Base-by-base conservation (phyloP, 35 echinoderm and acorn worm genomes). In the Ptychodera flava region DNA sequence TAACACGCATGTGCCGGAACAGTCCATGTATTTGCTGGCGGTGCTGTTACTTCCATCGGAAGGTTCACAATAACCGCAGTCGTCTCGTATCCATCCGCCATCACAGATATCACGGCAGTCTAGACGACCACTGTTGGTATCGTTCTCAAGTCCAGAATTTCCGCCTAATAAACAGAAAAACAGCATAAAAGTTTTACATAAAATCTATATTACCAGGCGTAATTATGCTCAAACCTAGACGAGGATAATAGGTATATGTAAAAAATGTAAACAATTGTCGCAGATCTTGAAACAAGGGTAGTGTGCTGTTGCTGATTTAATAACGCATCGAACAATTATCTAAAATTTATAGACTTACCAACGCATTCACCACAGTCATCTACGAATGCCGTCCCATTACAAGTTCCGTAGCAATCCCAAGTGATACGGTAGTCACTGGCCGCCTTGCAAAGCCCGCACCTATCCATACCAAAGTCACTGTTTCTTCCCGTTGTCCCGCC, bases 11-110 rank as follows among this genome's bases (percentile, higher is more conserved):
- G 79, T 85, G 1, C 31, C 33, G 16, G 82, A 84, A 30, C 95
- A 97, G 87, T 97, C 95, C 82, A 78, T 97, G 84, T 92, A 97
- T 80, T 88, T 97, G 85, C 95, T 97, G 15, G 92, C 92, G 1
- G 89, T 89, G 12, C 31, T 1, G 84, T 94, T 91, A 30, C 37
- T 77, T 33, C 85, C 89, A 31, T 30, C 37, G 1, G 88, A 78
- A 12, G 95, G 95, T 45, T 90, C 92, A 45, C 95, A 97, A 52
- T 86, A 89, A 14, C 79, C 82, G 76, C 95, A 97, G 0, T 86
- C 81, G 82, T 97, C 95, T 33, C 33, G 32, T 15, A 89, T 87
- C 95, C 95, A 97, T 10, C 79, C 87, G 15, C 91, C 95, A 77
- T 91, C 92, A 38, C 95, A 97, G 15, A 97, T 79, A 30, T 85